Evolutionary conservation across 2,797 vertebrate genomes (phyloP).

Genomic region (Protonibea diacanthus): DNA sequence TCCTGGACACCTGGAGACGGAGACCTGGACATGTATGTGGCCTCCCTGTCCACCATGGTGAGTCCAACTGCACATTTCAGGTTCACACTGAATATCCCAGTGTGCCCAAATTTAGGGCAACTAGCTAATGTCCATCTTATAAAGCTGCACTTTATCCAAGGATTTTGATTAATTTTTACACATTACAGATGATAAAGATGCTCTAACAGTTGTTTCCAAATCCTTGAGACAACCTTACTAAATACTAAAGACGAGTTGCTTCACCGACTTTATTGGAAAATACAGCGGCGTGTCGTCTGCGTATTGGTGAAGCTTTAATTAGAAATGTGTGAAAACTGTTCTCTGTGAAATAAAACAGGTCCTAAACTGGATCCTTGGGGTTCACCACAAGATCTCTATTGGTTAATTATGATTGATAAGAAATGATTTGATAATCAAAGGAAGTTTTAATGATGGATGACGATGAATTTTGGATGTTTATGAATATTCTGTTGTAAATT

Average conservation of each 20-base stretch:
- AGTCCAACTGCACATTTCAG: slow-evolving; percentile 3
- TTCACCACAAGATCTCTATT: not conserved
- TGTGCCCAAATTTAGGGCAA: no score
- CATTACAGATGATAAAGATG: no score
- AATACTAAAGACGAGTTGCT: not conserved
- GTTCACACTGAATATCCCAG: not conserved
- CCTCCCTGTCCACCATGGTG: slow-evolving; percentile 79
- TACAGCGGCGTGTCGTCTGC: not conserved
- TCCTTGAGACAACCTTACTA: not conserved
- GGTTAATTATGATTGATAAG: no score
- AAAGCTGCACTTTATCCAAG: no score
- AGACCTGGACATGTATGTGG: slow-evolving; percentile 92
- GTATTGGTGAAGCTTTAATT: no score
- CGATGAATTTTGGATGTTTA: no score
- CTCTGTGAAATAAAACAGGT: not conserved
- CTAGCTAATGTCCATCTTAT: no score
- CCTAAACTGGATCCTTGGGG: not conserved
- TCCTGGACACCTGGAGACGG: slow-evolving; percentile 91
- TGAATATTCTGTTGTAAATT: slow-evolving; percentile 4
- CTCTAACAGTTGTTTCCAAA: not conserved
- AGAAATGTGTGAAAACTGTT: no score
- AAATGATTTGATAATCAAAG: no score
- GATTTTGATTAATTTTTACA: no score
- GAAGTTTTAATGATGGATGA: not conserved
- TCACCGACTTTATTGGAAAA: not conserved